Evolutionary conservation across 2,797 vertebrate genomes (phyloP).

Genomic region (Bradypus variegatus): DNA sequence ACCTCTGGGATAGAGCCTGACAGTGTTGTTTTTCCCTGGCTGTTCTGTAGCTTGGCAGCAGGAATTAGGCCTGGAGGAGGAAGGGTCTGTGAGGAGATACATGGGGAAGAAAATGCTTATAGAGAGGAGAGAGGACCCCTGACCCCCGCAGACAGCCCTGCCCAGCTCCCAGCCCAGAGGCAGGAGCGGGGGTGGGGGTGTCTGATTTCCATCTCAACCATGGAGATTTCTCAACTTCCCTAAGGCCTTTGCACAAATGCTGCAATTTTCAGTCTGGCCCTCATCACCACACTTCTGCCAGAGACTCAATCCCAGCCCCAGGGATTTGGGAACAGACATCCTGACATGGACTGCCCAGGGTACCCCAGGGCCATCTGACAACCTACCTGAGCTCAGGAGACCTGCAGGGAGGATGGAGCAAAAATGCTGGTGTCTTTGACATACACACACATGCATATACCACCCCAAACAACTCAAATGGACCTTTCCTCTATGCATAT

Average conservation of each 20-base stretch:
- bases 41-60: neutral
- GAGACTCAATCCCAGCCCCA: neutral
- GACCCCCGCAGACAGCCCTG: neutral
- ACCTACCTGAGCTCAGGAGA: neutral
- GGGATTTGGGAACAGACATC: neutral
- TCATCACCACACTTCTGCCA: neutral
- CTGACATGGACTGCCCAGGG: neutral
- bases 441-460: neutral
- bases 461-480: neutral
- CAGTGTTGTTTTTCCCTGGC: neutral
- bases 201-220: neutral
- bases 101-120: neutral
- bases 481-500: neutral
- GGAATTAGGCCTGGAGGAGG: neutral
- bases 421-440: neutral
- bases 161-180: neutral
- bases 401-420: neutral
- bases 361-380: neutral
- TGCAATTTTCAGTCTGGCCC: neutral
- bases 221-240: slow-evolving; percentile 10
- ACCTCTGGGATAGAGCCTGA: neutral
- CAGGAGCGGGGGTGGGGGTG: neutral
- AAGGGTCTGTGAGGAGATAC: too few species aligned
- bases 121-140: neutral
- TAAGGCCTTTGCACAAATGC: neutral